phyloP scores from a whole-genome alignment of 2,797 vertebrate genomes.

The Triplophysa yarkandensis region DNA sequence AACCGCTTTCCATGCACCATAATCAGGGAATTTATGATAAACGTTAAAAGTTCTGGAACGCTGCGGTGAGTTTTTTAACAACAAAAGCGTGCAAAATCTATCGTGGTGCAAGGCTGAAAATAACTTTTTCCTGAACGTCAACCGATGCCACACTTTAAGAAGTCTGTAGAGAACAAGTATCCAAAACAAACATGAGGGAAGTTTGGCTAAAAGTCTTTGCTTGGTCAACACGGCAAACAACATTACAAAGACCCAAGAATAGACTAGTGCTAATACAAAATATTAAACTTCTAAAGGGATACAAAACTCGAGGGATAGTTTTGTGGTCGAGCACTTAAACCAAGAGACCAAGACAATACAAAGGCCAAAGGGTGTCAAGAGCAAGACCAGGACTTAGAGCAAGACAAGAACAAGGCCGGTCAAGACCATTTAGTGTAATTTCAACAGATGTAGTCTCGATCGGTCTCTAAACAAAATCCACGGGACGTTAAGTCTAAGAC shows the following conservation, averaged over 20 bases:
- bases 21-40: constrained; percentile 63
- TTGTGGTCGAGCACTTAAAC: no score
- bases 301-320: no score
- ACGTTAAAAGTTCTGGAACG: constrained; percentile 59
- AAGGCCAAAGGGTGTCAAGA: no score
- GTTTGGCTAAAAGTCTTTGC: constrained; percentile 10
- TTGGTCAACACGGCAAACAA: constrained; percentile 29
- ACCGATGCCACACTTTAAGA: constrained; percentile 26
- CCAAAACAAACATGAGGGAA: constrained; percentile 38
- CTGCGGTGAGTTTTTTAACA: constrained; percentile 43
- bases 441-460: no score
- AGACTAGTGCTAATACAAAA: no score
- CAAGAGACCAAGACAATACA: no score
- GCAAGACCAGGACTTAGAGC: no score
- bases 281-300: no score
- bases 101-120: constrained; percentile 39
- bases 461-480: no score
- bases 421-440: no score
- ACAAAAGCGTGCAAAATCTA: constrained; percentile 43
- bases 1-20: constrained; percentile 59
- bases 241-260: neutral
- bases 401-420: no score
- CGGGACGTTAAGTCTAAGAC: no score
- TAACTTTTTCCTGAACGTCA: constrained; percentile 21
- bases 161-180: neutral